Evolutionary conservation across 2,113 vertebrate species (phyloP).

Genomic region (Bos javanicus): DNA sequence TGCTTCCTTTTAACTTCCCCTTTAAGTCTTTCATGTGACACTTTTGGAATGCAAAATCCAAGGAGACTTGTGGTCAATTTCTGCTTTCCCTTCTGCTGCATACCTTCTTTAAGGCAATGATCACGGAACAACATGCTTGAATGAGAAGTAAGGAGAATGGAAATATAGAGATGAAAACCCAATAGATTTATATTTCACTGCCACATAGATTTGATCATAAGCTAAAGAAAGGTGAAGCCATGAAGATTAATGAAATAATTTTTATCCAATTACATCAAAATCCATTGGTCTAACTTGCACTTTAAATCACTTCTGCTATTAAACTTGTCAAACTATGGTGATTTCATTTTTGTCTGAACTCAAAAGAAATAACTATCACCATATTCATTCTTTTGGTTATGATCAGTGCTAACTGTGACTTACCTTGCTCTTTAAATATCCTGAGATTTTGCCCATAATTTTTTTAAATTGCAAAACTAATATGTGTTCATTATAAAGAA

Average conservation of each 20-base stretch:
- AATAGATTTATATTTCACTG: not conserved
- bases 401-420: not conserved
- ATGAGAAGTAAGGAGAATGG: not conserved
- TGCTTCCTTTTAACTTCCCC: not conserved
- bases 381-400: not conserved
- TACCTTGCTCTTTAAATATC: not conserved
- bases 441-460: not conserved
- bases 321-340: not conserved
- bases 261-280: not conserved
- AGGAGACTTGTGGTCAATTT: not conserved
- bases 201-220: not conserved
- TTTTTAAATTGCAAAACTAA: not conserved
- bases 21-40: not conserved
- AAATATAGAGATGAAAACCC: not conserved
- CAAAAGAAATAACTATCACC: not conserved
- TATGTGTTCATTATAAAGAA: not conserved
- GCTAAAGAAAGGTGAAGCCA: not conserved
- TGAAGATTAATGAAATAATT: constrained; percentile 27
- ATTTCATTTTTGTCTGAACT: not conserved
- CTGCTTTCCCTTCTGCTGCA: not conserved
- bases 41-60: not conserved
- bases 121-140: not conserved
- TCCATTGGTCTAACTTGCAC: not conserved
- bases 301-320: not conserved
- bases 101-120: not conserved